Conservation (phyloP, 2,888 invertebrate genomes). For the Nomada goodeniana region DNA sequence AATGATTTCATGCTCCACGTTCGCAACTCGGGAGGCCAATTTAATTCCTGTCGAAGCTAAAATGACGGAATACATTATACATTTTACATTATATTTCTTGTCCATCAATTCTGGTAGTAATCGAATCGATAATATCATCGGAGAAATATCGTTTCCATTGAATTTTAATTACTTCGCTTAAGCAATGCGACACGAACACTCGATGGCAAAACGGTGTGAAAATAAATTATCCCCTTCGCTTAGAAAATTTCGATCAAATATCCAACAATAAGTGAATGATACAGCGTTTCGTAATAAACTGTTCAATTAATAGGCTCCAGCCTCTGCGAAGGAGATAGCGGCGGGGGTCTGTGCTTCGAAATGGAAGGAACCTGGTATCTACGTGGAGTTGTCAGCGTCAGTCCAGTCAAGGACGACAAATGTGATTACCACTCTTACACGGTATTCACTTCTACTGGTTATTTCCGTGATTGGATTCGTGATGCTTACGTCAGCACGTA, state of each 20-base stretch:
- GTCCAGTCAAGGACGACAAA: constrained; percentile 54
- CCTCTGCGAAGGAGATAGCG: constrained; percentile 74
- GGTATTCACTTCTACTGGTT: constrained; percentile 67
- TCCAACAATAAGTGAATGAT: not conserved
- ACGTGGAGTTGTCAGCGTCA: constrained; percentile 73
- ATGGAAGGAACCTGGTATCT: constrained; percentile 68
- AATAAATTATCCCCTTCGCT: not conserved
- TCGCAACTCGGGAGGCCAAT: no score
- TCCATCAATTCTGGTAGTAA: no score
- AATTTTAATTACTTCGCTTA: no score
- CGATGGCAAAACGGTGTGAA: not conserved
- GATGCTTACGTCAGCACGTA: constrained; percentile 55
- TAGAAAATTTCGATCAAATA: no score
- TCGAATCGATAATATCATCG: no score
- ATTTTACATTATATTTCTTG: no score
- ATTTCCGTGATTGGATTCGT: constrained; percentile 72
- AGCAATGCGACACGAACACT: no score
- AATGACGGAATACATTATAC: no score
- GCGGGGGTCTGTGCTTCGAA: constrained; percentile 71
- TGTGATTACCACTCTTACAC: constrained; percentile 71
- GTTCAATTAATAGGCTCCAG: constrained; percentile 65
- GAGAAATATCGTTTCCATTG: no score
- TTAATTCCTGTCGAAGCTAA: no score
- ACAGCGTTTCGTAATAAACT: not conserved
- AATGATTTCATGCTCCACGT: no score